These are phyloP conservation scores for Empidonax traillii DNA, from an alignment of 2,113 vertebrate species.

Conservation along the genomic window DNA sequence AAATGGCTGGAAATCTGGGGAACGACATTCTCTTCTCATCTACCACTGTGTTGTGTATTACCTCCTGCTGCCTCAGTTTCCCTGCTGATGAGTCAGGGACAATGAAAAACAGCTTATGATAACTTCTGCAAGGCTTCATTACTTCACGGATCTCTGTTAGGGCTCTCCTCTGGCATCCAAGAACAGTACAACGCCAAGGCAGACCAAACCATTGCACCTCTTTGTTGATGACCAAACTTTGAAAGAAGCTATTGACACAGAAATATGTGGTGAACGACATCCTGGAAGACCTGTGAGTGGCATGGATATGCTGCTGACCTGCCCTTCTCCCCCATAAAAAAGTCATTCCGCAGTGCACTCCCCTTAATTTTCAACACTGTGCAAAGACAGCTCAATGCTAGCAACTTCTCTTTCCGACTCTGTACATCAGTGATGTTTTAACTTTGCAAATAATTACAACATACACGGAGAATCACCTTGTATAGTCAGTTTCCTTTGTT, in stretches of 20 bases:
- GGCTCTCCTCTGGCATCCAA: background rate
- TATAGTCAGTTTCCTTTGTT: background rate
- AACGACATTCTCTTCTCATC: background rate
- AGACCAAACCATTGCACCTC: background rate
- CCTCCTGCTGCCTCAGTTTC: conserved; percentile 48
- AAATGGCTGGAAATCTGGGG: background rate
- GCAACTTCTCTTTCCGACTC: background rate
- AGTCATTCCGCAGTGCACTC: background rate
- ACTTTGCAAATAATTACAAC: background rate
- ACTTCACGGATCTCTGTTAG: background rate
- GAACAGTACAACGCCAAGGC: background rate
- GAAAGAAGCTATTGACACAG: background rate
- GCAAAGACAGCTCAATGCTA: background rate
- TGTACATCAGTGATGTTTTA: background rate
- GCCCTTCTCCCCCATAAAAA: background rate
- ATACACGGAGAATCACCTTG: background rate
- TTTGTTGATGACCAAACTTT: background rate
- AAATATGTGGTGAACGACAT: background rate
- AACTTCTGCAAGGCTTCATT: background rate
- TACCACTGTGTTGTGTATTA: background rate
- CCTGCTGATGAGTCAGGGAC: background rate
- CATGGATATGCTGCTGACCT: background rate
- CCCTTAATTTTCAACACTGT: background rate
- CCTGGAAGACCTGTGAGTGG: background rate
- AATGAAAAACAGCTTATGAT: background rate